phyloP scores from a whole-genome alignment of 2,797 vertebrate species.

The Hoplostethus atlanticus region DNA sequence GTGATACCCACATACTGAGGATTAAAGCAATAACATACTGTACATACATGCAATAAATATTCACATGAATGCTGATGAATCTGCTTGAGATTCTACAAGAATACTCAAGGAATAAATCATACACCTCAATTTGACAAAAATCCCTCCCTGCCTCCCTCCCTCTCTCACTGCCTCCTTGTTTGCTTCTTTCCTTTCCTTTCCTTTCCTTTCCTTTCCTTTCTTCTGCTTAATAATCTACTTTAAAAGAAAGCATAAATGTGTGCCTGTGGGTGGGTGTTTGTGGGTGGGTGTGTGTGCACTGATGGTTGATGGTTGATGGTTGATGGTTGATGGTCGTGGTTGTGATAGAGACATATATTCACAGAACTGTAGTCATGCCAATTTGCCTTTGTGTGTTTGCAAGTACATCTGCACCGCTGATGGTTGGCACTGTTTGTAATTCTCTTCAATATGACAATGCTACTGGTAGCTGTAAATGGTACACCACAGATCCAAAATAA shows the following conservation, averaged over 20 bases:
- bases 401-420: conserved; percentile 30
- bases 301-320: no score
- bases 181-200: conserved; percentile 8
- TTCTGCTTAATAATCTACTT: neutral
- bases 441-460: conserved; percentile 41
- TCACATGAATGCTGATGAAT: conserved; percentile 51
- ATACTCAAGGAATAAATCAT: neutral
- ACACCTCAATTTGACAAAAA: conserved; percentile 34
- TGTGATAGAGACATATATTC: conserved; percentile 29
- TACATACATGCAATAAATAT: conserved; percentile 38
- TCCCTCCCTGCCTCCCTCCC: conserved; percentile 13
- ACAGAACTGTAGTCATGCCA: conserved; percentile 8
- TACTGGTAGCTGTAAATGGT: conserved; percentile 29
- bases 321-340: neutral
- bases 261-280: neutral
- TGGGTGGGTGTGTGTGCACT: no score
- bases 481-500: conserved; percentile 45
- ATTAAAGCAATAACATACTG: conserved; percentile 49
- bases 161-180: neutral
- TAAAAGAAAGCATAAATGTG: neutral
- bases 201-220: neutral
- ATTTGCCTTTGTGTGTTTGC: conserved; percentile 24
- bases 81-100: conserved; percentile 1
- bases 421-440: conserved; percentile 18
- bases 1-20: conserved; percentile 55